These are phyloP conservation scores for Rhodinocichla rosea DNA, from an alignment of 2,113 vertebrate species.

Conservation along the genomic window DNA sequence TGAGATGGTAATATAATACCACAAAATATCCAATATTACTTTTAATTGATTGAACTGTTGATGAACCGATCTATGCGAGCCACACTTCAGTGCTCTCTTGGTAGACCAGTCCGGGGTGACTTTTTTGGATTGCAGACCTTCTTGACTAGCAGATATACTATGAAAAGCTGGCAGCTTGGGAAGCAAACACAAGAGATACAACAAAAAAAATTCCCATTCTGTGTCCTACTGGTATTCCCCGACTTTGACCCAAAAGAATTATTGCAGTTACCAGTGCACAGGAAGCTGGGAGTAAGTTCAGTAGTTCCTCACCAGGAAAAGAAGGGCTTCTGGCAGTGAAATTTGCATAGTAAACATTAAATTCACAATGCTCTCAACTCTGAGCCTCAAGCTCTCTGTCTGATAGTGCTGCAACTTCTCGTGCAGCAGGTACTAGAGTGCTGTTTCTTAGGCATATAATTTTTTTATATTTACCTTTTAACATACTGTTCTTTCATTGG, in stretches of 20 bases:
- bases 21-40: not conserved
- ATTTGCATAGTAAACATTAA: not conserved
- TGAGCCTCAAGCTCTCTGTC: not conserved
- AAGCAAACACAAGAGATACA: not conserved
- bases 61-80: not conserved
- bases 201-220: not conserved
- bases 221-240: not conserved
- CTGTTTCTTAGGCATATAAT: not conserved
- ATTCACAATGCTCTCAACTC: not conserved
- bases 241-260: not conserved
- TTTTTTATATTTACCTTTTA: not conserved
- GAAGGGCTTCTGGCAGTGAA: not conserved
- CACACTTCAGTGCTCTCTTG: not conserved
- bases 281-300: not conserved
- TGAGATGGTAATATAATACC: not conserved
- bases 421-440: not conserved
- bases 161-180: not conserved
- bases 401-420: not conserved
- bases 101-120: not conserved
- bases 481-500: not conserved
- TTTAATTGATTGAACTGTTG: not conserved
- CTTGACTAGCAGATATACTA: not conserved
- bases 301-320: not conserved
- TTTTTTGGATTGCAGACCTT: not conserved
- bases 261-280: not conserved